A percentile compares a stretch with the other conserved stretches of the same genome.
Evolutionary conservation across 2,888 invertebrate genomes (phyloP).

Genomic region (Amphipoea oculea): DNA sequence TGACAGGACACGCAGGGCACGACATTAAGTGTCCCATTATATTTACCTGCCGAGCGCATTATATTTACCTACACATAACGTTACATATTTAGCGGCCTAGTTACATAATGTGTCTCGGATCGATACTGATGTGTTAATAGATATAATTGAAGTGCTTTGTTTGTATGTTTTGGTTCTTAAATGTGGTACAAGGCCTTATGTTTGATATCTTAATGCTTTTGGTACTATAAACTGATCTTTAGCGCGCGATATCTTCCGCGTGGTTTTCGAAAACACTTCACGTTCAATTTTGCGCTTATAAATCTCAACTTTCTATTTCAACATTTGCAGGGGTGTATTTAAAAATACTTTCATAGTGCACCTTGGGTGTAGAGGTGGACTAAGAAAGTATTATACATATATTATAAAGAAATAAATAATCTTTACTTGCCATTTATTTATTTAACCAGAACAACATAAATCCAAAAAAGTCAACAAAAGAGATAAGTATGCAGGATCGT

Average conservation of each 20-base stretch:
- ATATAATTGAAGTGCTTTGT: conserved; percentile 34
- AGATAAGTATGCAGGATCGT: too few species aligned
- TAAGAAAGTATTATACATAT: too few species aligned
- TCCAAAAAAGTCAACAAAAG: not conserved
- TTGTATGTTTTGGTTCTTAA: conserved; percentile 11
- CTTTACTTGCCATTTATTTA: not conserved
- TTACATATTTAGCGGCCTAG: conserved; percentile 30
- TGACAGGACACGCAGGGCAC: too few species aligned
- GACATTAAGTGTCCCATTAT: too few species aligned
- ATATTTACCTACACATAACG: conserved; percentile 26
- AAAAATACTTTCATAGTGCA: not conserved
- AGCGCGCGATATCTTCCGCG: not conserved
- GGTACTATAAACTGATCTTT: not conserved
- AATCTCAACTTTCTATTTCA: not conserved
- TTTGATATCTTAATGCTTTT: conserved; percentile 5
- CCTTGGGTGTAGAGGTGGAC: too few species aligned
- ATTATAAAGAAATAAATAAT: too few species aligned
- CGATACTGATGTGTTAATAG: conserved; percentile 47
- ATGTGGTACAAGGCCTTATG: conserved; percentile 45
- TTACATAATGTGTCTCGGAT: conserved; percentile 49
- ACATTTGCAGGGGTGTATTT: not conserved
- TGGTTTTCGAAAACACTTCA: not conserved
- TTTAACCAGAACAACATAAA: not conserved
- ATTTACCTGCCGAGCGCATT: not conserved
- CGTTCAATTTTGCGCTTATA: not conserved